Base-by-base conservation (phyloP, 2,113 vertebrate species). In the Ceratotherium simum region DNA sequence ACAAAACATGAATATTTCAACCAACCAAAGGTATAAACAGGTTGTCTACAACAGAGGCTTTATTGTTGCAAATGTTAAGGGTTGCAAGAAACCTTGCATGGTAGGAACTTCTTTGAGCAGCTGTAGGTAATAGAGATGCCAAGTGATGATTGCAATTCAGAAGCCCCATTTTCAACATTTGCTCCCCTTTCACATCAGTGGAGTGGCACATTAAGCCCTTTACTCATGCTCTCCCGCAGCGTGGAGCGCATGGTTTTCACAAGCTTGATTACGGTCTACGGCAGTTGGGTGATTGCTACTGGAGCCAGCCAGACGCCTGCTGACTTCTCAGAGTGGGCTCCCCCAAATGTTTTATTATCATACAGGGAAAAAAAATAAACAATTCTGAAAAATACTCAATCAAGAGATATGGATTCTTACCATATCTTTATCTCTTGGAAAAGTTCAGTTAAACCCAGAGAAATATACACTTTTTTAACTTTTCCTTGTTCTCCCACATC, bases 241-340 rank as follows among this genome's bases (percentile, higher is more conserved):
- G 56, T 1, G 67, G 79, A 20, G 33, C 78, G 14, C 89, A 18
- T 33, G 95, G 95, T 46, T 58, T 73, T 48, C 11, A 0, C n/a
- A 25, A 60, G 84, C 88, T 33, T 83, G 95, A 95, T 78, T 82
- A 46, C 4, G 2, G 79, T 46, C 85, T 18, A 36, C 0, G 33
- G 94, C 90, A 94, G 76, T 2, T 10, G 80, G 67, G 80, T 88
- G 92, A 95, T 36, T 75, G 88, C 86, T n/a, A 62, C 88, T 79
- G 72, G 75, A 81, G 70, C 76, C 64, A 39, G 91, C 88, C 60
- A 25, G 69, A 78, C 0, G 0, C 91, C 96, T 27, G 27, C 84
- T 80, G 92, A 36, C 95, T 78, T 67, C 91, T 78, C 89, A 17
- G 96, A 87, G 75, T 56, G 60, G 46, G 86, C 64, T 83, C 17